phyloP scores from a whole-genome alignment of 1,140 invertebrate genomes.

The Lethrus apterus region DNA sequence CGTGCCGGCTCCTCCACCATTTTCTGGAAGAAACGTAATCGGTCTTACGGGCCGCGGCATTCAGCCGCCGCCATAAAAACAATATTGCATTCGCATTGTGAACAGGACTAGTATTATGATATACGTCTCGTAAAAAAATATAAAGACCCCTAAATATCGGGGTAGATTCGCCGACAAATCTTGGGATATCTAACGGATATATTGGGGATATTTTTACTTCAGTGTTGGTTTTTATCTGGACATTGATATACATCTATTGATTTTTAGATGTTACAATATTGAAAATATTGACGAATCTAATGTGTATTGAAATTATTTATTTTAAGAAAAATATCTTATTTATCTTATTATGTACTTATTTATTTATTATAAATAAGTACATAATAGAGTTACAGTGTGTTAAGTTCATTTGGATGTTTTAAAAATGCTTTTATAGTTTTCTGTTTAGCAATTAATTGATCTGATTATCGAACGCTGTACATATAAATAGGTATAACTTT shows the following conservation, averaged over 20 bases:
- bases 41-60: constrained; percentile 1
- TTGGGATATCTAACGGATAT: constrained; percentile 14
- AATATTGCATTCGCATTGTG: constrained; percentile 23
- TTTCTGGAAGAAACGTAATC: constrained; percentile 15
- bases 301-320: too few species aligned
- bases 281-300: too few species aligned
- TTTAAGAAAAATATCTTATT: too few species aligned
- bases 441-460: too few species aligned
- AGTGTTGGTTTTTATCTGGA: constrained; percentile 10
- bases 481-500: too few species aligned
- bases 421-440: too few species aligned
- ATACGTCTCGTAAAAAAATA: constrained; percentile 22
- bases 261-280: too few species aligned
- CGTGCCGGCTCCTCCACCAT: constrained; percentile 5
- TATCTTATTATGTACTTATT: too few species aligned
- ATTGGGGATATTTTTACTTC: constrained; percentile 8
- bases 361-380: too few species aligned
- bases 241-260: constrained; percentile 12
- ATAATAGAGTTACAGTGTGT: too few species aligned
- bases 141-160: constrained; percentile 16
- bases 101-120: constrained; percentile 15
- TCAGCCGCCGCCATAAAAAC: constrained; percentile 19
- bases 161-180: constrained; percentile 20
- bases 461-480: too few species aligned
- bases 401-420: too few species aligned